Base-by-base conservation (phyloP, 2,888 invertebrate species). In the Aporophyla lueneburgensis region DNA sequence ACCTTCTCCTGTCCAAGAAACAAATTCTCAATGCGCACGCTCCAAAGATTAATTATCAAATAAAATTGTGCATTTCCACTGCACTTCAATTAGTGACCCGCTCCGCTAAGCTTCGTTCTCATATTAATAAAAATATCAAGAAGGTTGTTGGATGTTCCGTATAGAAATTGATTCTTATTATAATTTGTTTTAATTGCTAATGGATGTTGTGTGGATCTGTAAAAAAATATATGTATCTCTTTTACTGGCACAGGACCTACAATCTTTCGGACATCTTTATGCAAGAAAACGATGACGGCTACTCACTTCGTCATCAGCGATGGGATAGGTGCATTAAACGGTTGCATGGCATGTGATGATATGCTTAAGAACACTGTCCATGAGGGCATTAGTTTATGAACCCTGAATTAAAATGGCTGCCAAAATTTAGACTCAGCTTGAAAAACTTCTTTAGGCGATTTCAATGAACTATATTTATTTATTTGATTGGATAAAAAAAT, bases 61-160 rank as follows among this genome's bases (percentile, higher is more conserved):
- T 74, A 78, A 86, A 89, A 86, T 81, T 84, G 80, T 83, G 83
- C 86, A 87, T 74, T 88, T 73, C 78, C 71, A 80, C 76, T 88
- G 87, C 89, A 89, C 88, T 91, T 89, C 89, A 90, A 91, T 91
- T 91, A 92, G 85, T 67, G 79, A 71, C 63, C 46, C 51, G 70
- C 67, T 70, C 74, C 1, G n/a, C 9, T 83, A 78, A 58, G 78
- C 58, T 84, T 80, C 71, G 71, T 71, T 87, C 71, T 79, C 49
- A 49, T 62, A 66, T 77, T 65, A 74, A 51, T 51, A 51, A 80
- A 85, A 80, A 73, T 67, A 66, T n/a, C 21, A 43, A 56, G 16
- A 46, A 56, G 5, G 19, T 51, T 75, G 49, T 71, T 74, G 5
- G n/a, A 56, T 56, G 76, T 86, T 84, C 72, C 59, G 61, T 74